Evolutionary conservation across 2,797 vertebrate species (phyloP), one percentile per base, ranked within the genome.

Genomic region (Peromyscus eremicus): DNA sequence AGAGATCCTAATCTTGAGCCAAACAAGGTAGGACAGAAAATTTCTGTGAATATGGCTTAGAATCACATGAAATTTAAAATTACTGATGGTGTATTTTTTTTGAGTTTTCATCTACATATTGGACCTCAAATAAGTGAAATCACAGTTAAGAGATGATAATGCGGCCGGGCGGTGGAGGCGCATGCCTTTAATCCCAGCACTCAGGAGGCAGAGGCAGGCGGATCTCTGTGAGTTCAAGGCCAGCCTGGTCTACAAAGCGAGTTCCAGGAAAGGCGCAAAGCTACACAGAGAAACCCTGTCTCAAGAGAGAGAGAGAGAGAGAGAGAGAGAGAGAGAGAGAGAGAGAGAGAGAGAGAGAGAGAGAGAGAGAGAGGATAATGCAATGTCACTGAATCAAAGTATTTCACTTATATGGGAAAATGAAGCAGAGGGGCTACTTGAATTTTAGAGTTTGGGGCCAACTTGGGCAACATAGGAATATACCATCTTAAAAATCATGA

Each of bases 11-110:
- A 46, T n/a, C 5, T 55, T 73, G 37, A 43, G 29, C 0, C 0
- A 5, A 25, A 73, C 13, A 49, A 13, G 3, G 16, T 55, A 2
- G 9, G 5, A 19, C 32, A 14, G 1, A 9, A 10, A 6, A 27
- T 3, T n/a, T 40, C 23, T 32, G 8, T 16, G 8, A 4, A 40
- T 17, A 55, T 17, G 57, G 9, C 46, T 55, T 11, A 40, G 8
- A 83, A 83, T 17, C 13, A 29, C 6, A 64, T 71, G 14, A 23
- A 76, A 66, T 75, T 32, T 32, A 43, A 43, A 43, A 34, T 34
- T 64, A 34, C 13, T 23, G 11, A 23, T 76, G 37, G 2, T 12
- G 11, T 34, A 19, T 19, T 43, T 88, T 17, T 40, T 32, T 23
- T 52, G 13, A 57, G 34, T 43, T 60, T 60, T 27, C 4, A n/a